Base-by-base conservation (phyloP, 1,140 invertebrate genomes). In the Argopecten irradians region DNA sequence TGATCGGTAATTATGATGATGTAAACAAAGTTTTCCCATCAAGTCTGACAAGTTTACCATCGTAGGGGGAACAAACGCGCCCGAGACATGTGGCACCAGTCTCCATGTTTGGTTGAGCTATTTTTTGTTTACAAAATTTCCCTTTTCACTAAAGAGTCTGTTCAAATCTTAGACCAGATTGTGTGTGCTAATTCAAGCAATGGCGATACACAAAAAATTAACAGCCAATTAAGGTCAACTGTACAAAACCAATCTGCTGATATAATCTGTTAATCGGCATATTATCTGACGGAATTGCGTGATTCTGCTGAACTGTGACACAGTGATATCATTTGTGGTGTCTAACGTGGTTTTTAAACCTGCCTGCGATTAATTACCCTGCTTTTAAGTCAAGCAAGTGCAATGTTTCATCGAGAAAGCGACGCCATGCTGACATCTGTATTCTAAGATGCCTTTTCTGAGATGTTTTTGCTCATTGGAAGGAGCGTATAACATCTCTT, bases 51-150 rank as follows among this genome's bases (percentile, higher is more conserved):
- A 28, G n/a, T 28, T 28, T 28, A 71, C 22, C 8, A 71, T 28
- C n/a, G 22, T 11, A 8, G n/a, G 22, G 22, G 43, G 55, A 28
- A 16, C 55, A 22, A n/a, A n/a, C n/a, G 22, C 11, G 22, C 55
- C 22, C 55, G 28, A 39, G 43, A 71, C 28, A n/a, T 71, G 22
- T 28, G 55, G 55, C 55, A n/a, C 55, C 55, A 71, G 55, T 22
- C 28, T 22, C 55, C 55, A 28, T 71, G 55, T 71, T 71, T 71
- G n/a, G 55, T 71, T 11, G n/a, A 71, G 8, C 28, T 46, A 46
- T n/a, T 71, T 71, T 71, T 71, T 71, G 55, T 71, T 71, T 71
- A 71, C 55, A 71, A 71, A 71, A 71, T 71, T 71, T 71, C 55
- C 55, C n/a, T 71, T 71, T 71, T 71, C n/a, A 71, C 55, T 28